Percentiles rank a stretch among this genome's conserved stretches.
Conservation (phyloP, 2,797 vertebrate species). For the Sebastes elongatus region DNA sequence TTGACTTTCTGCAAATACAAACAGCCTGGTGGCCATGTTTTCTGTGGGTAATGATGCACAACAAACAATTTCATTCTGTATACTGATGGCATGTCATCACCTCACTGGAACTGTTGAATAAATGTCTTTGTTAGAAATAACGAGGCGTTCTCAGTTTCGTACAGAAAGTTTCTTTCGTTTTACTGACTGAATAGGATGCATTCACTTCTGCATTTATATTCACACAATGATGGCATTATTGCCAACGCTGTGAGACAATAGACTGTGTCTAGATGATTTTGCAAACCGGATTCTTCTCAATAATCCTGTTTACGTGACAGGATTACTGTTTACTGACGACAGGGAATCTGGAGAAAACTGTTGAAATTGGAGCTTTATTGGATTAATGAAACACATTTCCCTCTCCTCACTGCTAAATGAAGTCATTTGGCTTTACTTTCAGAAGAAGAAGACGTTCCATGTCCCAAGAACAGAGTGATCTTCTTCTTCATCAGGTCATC, state of each 20-base stretch:
- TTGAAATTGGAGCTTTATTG: background rate
- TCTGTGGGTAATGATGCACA: constrained; percentile 45
- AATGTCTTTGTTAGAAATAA: background rate
- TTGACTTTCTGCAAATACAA: constrained; percentile 2
- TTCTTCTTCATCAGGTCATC: background rate
- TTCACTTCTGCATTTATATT: background rate
- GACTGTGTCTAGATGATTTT: background rate
- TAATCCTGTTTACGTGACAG: background rate
- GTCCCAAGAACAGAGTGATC: background rate
- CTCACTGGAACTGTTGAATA: background rate
- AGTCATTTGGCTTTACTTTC: background rate
- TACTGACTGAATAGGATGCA: background rate
- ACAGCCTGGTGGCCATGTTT: constrained; percentile 2
- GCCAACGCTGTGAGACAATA: background rate
- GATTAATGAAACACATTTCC: background rate
- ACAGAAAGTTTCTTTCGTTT: background rate
- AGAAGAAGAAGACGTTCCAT: background rate
- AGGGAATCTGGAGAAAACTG: background rate
- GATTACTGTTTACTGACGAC: background rate
- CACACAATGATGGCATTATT: background rate
- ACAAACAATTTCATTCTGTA: constrained; percentile 22
- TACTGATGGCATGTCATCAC: constrained; percentile 15
- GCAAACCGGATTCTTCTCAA: background rate
- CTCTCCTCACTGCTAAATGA: background rate
- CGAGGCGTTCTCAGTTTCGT: background rate